Percentiles rank a stretch among this genome's conserved stretches.
phyloP scores from a whole-genome alignment of 2,797 vertebrate species.

The Percopsis omiscomaycus region DNA sequence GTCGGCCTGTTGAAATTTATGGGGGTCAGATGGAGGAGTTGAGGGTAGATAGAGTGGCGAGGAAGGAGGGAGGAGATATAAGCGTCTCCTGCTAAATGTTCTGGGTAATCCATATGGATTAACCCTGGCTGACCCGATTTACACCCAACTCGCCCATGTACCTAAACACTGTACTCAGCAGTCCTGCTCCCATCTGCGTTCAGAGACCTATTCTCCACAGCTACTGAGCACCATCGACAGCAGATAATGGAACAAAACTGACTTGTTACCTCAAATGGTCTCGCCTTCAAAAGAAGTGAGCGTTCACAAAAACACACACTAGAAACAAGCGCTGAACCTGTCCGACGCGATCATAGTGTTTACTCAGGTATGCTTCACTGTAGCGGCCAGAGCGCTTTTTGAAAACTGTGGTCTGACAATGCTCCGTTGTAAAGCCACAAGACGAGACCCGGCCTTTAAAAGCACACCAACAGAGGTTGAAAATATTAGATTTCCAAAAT shows the following conservation, averaged over 20 bases:
- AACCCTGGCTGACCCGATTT: conserved; percentile 76
- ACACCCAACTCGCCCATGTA: conserved; percentile 59
- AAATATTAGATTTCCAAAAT: conserved; percentile 29
- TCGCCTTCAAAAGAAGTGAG: conserved; percentile 12
- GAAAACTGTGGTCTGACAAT: not conserved
- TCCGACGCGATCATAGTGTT: not conserved
- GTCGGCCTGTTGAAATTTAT: conserved; percentile 54
- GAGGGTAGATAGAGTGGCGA: conserved; percentile 26
- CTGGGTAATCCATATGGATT: conserved; percentile 73
- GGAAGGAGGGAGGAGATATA: conserved; percentile 45
- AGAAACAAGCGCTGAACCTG: not conserved
- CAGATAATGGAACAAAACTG: conserved; percentile 51
- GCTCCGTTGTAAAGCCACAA: too few relatives aligned
- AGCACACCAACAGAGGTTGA: conserved; percentile 4
- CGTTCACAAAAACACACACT: conserved; percentile 4
- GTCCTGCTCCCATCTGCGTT: conserved; percentile 54
- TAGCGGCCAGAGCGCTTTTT: not conserved
- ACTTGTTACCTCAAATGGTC: conserved; percentile 39
- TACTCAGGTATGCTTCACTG: not conserved
- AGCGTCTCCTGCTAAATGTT: conserved; percentile 68
- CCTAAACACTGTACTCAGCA: conserved; percentile 63
- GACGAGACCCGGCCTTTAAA: not conserved
- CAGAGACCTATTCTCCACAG: conserved; percentile 47
- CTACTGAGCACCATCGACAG: conserved; percentile 61
- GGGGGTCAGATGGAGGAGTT: conserved; percentile 35